These are phyloP conservation scores for Odobenus rosmarus DNA, from an alignment of 2,113 vertebrate genomes.

Conservation along the genomic window DNA sequence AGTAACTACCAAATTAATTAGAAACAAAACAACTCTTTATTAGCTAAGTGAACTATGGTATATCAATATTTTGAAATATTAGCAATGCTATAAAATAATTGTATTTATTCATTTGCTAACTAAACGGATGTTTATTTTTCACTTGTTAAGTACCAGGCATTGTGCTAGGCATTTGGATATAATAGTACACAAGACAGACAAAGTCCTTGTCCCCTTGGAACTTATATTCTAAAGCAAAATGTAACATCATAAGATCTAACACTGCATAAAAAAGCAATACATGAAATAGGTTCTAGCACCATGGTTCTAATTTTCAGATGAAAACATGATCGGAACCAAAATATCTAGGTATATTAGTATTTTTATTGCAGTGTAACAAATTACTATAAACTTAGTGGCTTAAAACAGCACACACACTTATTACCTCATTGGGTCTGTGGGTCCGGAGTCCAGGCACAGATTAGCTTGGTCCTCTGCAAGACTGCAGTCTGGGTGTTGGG, in stretches of 20 bases:
- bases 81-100: background rate
- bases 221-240: background rate
- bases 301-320: background rate
- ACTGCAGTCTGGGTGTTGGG: no score
- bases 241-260: background rate
- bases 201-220: background rate
- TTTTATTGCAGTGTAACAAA: background rate
- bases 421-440: background rate
- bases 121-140: background rate
- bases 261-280: background rate
- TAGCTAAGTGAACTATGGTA: background rate
- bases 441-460: no score
- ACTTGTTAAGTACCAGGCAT: background rate
- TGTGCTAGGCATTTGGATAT: background rate
- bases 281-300: background rate
- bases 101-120: conserved; percentile 44
- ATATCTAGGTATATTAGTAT: background rate
- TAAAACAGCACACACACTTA: background rate
- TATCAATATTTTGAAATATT: conserved; percentile 27
- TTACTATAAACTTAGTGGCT: background rate
- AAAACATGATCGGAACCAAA: background rate
- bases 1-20: conserved; percentile 23
- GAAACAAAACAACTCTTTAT: background rate
- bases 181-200: background rate
- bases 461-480: background rate